Conservation (phyloP, 1,140 invertebrate genomes). For the Pseudoatta argentina region DNA sequence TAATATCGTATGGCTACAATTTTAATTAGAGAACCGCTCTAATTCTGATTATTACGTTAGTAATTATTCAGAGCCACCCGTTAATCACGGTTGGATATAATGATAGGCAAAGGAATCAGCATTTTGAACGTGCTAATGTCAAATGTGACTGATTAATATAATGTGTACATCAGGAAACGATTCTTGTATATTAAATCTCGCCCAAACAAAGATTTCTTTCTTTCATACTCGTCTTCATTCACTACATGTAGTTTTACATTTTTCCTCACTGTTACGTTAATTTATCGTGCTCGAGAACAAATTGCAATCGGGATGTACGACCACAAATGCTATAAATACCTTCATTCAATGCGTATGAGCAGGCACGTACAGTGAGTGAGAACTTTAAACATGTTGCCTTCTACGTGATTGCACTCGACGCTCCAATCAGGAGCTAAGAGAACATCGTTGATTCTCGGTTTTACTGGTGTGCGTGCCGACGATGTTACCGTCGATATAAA, state of each 20-base stretch:
- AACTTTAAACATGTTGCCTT: slow-evolving; percentile 4
- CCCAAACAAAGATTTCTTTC: neutral
- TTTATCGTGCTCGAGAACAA: neutral
- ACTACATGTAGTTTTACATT: neutral
- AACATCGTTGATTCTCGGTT: slow-evolving; percentile 19
- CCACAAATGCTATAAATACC: neutral
- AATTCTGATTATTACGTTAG: slow-evolving; percentile 11
- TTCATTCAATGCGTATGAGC: slow-evolving; percentile 5
- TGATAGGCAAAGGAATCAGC: neutral
- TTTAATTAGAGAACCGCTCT: slow-evolving; percentile 39
- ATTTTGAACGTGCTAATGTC: slow-evolving; percentile 1
- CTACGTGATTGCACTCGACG: neutral
- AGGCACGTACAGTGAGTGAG: slow-evolving; percentile 41
- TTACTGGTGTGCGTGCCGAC: neutral
- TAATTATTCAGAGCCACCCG: slow-evolving; percentile 11
- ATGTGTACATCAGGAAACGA: neutral
- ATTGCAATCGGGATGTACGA: neutral
- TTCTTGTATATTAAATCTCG: neutral
- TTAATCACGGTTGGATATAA: slow-evolving; percentile 7
- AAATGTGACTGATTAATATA: slow-evolving; percentile 6
- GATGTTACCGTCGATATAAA: slow-evolving; percentile 22
- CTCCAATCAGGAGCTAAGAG: slow-evolving; percentile 14
- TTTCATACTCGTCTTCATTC: neutral
- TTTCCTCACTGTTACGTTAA: neutral
- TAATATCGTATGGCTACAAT: neutral